Percentiles rank a stretch among this genome's conserved stretches.
Evolutionary conservation across 92 coral and sea anemone species (phyloP).

Genomic region (Zoanthus sansibaricus): DNA sequence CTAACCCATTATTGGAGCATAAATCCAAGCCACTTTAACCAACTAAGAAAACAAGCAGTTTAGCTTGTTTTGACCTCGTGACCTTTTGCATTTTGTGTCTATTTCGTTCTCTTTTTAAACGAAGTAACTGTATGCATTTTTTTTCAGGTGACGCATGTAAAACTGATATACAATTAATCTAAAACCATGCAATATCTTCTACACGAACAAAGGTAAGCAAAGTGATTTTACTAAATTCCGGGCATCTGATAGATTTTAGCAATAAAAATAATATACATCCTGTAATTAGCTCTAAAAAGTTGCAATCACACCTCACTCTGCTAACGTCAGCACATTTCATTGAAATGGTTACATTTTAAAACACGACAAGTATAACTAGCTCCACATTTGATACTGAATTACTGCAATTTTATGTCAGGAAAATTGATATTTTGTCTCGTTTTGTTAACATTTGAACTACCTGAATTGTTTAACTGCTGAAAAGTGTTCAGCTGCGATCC

Average conservation of each 20-base stretch:
- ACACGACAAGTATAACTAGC: not conserved
- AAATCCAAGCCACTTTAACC: not conserved
- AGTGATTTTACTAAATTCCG: too few species aligned
- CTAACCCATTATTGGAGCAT: too few species aligned
- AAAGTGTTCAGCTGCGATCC: conserved; percentile 5
- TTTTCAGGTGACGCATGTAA: not conserved
- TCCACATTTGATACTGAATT: not conserved
- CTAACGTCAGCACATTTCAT: not conserved
- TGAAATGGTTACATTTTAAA: not conserved
- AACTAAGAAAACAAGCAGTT: not conserved
- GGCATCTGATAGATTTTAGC: too few species aligned
- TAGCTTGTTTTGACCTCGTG: not conserved
- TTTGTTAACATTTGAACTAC: not conserved
- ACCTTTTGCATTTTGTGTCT: not conserved
- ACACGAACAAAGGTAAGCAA: not conserved
- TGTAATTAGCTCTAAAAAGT: too few species aligned
- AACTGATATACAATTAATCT: not conserved
- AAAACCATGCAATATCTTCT: not conserved
- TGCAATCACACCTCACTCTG: too few species aligned
- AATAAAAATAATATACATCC: too few species aligned
- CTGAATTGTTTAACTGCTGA: conserved; percentile 11
- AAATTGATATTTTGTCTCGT: conserved; percentile 19
- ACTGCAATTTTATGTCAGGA: conserved; percentile 21
- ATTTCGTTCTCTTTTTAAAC: not conserved
- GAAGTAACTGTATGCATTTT: not conserved